A percentile compares a stretch with the other conserved stretches of the same genome.
Conservation (phyloP, 2,888 invertebrate species). For the Leptura quadrifasciata region DNA sequence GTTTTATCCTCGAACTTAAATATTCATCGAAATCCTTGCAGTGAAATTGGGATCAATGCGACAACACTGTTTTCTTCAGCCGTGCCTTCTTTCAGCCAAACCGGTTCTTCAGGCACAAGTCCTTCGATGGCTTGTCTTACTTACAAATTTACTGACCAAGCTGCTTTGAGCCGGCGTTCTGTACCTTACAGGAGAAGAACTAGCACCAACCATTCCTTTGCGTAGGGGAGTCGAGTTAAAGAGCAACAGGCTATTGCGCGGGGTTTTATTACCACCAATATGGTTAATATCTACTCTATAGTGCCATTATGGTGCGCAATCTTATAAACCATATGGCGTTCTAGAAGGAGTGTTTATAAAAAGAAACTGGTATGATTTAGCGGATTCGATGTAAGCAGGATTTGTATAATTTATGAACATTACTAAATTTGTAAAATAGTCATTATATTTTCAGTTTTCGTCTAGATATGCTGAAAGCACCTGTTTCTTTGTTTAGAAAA, state of each 20-base stretch:
- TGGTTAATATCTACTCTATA: not conserved
- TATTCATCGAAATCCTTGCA: not conserved
- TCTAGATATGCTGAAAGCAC: no score
- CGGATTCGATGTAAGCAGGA: not conserved
- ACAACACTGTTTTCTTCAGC: constrained; percentile 42
- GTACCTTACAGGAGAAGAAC: not conserved
- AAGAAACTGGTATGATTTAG: not conserved
- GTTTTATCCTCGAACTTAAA: not conserved
- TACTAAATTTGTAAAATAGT: not conserved
- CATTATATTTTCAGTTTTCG: no score
- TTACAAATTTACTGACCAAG: constrained; percentile 15
- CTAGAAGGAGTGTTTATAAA: not conserved
- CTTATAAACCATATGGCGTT: constrained; percentile 27
- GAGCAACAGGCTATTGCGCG: constrained; percentile 22
- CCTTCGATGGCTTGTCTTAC: constrained; percentile 22
- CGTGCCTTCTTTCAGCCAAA: constrained; percentile 42
- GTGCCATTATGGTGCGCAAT: not conserved
- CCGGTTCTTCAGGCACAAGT: constrained; percentile 50
- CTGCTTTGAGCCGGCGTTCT: not conserved
- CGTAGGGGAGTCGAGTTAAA: constrained; percentile 28
- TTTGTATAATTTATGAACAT: not conserved
- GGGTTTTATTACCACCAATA: constrained; percentile 42
- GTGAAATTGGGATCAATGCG: not conserved
- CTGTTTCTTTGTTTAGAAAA: no score
- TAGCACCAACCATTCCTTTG: constrained; percentile 36